Conservation (phyloP, 2,888 invertebrate species). For the Uloborus plumipes region DNA sequence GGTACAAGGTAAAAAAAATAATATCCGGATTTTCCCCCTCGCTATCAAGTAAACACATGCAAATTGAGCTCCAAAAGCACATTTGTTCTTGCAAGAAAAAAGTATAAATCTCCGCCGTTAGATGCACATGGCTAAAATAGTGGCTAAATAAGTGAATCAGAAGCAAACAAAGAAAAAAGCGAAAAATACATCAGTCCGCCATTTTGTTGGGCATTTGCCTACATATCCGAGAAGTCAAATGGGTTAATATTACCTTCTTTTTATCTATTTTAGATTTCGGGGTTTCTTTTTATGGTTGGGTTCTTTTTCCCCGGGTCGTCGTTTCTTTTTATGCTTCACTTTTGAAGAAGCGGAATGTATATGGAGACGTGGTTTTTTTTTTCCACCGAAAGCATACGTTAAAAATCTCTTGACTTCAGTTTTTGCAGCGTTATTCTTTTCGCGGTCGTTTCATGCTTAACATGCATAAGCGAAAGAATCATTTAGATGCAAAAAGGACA, state of each 20-base stretch:
- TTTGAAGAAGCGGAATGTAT: no score
- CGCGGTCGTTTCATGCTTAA: no score
- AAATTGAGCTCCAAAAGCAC: constrained; percentile 32
- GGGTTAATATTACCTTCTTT: constrained; percentile 35
- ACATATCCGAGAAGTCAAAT: constrained; percentile 31
- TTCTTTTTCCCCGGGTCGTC: constrained; percentile 5
- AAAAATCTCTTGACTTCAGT: no score
- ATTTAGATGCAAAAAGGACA: no score
- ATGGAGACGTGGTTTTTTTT: no score
- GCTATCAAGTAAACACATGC: constrained; percentile 24
- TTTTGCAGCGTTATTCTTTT: no score
- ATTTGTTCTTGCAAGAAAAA: constrained; percentile 25
- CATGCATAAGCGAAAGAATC: no score
- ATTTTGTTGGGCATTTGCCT: constrained; percentile 25
- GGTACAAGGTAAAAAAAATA: no score
- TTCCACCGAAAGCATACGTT: no score
- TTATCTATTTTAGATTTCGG: constrained; percentile 25
- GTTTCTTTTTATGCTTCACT: not conserved
- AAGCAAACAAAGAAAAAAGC: constrained; percentile 1
- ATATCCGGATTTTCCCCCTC: not conserved
- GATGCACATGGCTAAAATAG: constrained; percentile 2
- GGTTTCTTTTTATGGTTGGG: constrained; percentile 25
- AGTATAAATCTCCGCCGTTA: not conserved
- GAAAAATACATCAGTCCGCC: not conserved
- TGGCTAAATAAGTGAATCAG: constrained; percentile 22